Evolutionary conservation across 2,797 vertebrate species (phyloP), one percentile per base, ranked within the genome.

Genomic region (Enteromius treurensis): DNA sequence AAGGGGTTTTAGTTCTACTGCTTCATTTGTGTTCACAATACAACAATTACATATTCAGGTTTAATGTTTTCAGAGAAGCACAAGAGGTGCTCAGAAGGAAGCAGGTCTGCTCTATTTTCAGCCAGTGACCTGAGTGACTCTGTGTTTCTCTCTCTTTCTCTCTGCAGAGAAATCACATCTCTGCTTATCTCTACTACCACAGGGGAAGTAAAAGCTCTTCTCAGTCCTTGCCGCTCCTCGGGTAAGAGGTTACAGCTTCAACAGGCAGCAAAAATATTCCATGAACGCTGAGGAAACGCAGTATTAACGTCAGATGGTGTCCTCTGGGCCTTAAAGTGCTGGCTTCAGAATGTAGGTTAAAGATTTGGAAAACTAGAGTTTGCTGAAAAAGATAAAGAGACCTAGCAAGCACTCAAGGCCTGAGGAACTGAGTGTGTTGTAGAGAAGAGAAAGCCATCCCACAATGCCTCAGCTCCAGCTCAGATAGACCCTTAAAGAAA

Each of bases 311-410:
- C 62, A 77, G 67, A 71, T 45, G 14, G 51, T 85, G 53, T 81
- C 80, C 68, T 74, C 5, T 0, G 58, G 80, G 74, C 32, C 53
- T 81, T 78, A 53, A 77, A 81, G 32, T 21, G 53, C 55, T 47
- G 60, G 9, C 65, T 83, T 87, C 65, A 81, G 88, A 90, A 93
- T 91, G 88, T 92, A 93, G 92, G 91, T 92, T 92, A 87, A 87
- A 78, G 26, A 47, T 84, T 82, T 58, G n/a, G 65, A 84, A 67
- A 45, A 70, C 69, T 15, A 58, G 45, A 34, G 76, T 71, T 86
- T 81, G 68, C 49, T 37, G 51, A 69, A 49, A 77, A 84, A 37
- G 40, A 80, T 68, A 80, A 82, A 82, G 68, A 79, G 21, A 64
- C 26, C 76, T 19, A 47, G 77, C 75, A n/a, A 75, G 68, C 60